A percentile compares a stretch with the other conserved stretches of the same genome.
These are phyloP conservation scores for Condylura cristata DNA, from an alignment of 2,113 vertebrate species.

Conservation along the genomic window DNA sequence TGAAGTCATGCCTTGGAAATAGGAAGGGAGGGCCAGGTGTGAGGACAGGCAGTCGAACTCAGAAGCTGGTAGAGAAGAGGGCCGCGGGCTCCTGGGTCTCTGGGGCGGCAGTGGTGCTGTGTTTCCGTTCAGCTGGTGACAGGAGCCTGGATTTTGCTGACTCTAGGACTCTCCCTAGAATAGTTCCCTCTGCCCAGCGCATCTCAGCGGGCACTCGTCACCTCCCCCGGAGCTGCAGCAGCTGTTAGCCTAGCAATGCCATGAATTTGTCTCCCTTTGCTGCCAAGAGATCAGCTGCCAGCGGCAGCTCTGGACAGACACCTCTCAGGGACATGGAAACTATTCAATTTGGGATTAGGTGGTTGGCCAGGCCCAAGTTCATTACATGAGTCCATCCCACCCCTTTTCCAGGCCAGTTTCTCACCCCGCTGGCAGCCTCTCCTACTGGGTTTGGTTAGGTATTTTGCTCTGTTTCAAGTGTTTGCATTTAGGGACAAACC, in stretches of 20 bases:
- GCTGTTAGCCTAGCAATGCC: constrained; percentile 62
- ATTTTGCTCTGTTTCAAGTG: constrained; percentile 56
- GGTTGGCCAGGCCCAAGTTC: constrained; percentile 47
- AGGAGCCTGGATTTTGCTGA: constrained; percentile 65
- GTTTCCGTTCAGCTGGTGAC: constrained; percentile 58
- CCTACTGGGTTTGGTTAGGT: background rate
- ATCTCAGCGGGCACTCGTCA: constrained; percentile 64
- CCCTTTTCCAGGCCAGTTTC: background rate
- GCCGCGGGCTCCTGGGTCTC: background rate
- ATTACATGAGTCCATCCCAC: constrained; percentile 62
- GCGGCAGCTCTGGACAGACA: constrained; percentile 66
- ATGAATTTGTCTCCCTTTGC: constrained; percentile 53
- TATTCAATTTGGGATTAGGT: constrained; percentile 54
- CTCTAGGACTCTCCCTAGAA: constrained; percentile 65
- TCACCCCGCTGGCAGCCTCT: background rate
- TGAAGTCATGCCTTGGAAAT: background rate
- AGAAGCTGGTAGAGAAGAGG: background rate
- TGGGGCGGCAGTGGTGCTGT: constrained; percentile 36
- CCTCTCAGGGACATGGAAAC: constrained; percentile 71
- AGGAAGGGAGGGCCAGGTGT: background rate
- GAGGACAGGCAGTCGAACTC: constrained; percentile 3
- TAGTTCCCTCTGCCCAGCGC: constrained; percentile 69
- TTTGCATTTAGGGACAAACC: constrained; percentile 4
- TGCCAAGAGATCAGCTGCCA: constrained; percentile 81
- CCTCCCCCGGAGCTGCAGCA: constrained; percentile 39